Base-by-base conservation (phyloP, 2,113 vertebrate genomes). In the Struthidea cinerea region DNA sequence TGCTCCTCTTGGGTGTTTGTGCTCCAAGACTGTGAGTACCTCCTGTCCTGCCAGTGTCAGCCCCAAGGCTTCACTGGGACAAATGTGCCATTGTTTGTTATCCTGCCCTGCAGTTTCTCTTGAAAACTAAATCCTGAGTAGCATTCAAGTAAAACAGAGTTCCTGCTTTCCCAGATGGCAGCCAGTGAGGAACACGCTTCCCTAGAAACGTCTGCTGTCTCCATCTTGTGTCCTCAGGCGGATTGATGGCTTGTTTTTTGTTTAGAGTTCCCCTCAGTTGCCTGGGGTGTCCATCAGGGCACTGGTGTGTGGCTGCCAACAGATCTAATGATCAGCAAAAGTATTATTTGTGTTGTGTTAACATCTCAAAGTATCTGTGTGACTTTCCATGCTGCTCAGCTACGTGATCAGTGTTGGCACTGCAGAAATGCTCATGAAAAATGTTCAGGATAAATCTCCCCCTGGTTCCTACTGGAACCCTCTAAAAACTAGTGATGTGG, bases 251-350 rank as follows among this genome's bases (percentile, higher is more conserved):
- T 85, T 85, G 53, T 24, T 90, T 86, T 64, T 49, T 56, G 32
- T 52, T 74, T 39, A 39, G 78, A 85, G 46, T 42, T 95, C 56
- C 64, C 59, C 81, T 93, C 0, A 0, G 67, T 92, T 81, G 69
- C 60, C 56, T 63, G 79, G 76, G 44, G 50, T 79, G 74, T 70
- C 77, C 12, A 21, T 90, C 33, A 42, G 78, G 83, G 81, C 55
- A 39, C 35, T n/a, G 24, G 47, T 41, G 32, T 61, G 44, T 41
- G 37, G 61, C 69, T 91, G 90, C 75, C 80, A 73, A 21, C 30
- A 63, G 88, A 81, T 87, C 81, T 91, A 57, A 26, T 8, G 19
- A 67, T 93, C 52, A 79, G 91, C 87, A 39, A 13, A 81, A 87
- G 32, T 42, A 13, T 39, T 78, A 22, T 41, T 91, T 69, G 17